Conservation (phyloP, 1,140 invertebrate genomes). For the Gerris buenoi region DNA sequence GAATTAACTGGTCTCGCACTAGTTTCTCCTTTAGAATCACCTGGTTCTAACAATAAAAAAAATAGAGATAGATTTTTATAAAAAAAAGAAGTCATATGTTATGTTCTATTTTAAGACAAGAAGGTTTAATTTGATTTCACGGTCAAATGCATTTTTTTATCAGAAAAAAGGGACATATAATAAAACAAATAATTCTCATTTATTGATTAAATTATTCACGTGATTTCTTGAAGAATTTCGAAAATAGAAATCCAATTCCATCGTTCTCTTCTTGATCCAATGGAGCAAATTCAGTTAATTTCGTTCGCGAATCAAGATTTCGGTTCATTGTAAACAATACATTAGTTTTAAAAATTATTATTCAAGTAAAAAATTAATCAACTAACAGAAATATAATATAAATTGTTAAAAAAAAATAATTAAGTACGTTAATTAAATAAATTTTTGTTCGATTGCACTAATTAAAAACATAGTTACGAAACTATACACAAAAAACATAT, state of each 20-base stretch:
- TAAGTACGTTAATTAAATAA: neutral
- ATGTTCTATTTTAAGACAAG: no score
- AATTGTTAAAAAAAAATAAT: neutral
- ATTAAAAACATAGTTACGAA: neutral
- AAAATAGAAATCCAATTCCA: conserved; percentile 39
- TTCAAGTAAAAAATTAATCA: neutral
- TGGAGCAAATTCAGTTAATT: conserved; percentile 60
- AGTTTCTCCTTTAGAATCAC: no score
- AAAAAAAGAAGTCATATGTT: no score
- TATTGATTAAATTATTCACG: neutral
- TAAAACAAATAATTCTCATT: no score
- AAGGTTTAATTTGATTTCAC: no score
- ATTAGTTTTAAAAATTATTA: no score
- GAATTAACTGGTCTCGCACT: no score
- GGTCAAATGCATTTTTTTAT: no score
- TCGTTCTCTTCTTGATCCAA: conserved; percentile 40
- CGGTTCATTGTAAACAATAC: conserved; percentile 38
- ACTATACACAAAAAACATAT: neutral
- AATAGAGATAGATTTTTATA: no score
- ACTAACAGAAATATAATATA: neutral
- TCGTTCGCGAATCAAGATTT: conserved; percentile 49
- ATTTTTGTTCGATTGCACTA: no score
- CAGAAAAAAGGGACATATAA: no score
- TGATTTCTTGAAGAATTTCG: conserved; percentile 35
- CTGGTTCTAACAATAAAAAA: no score